These are phyloP conservation scores for Brachionus rotundiformis DNA, from an alignment of 1,140 invertebrate species.

Conservation along the genomic window DNA sequence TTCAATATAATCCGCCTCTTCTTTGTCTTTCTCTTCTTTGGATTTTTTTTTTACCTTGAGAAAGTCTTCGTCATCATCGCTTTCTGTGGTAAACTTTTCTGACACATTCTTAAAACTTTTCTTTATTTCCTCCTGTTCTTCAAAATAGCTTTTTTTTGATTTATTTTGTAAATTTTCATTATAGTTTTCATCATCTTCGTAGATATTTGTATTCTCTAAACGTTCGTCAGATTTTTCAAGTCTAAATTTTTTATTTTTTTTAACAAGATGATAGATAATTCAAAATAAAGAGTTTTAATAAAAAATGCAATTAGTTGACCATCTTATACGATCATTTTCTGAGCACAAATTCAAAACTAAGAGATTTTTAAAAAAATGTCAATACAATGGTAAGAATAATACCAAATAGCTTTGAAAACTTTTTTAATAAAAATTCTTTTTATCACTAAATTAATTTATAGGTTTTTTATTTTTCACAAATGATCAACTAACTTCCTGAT, in stretches of 20 bases:
- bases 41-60: conserved; percentile 49
- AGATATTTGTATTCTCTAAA: conserved; percentile 53
- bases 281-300: conserved; percentile 69
- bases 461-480: too few relatives aligned
- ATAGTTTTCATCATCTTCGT: conserved; percentile 52
- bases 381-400: too few relatives aligned
- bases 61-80: conserved; percentile 54
- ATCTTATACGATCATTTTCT: too few relatives aligned
- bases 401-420: too few relatives aligned
- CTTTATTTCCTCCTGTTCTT: conserved; percentile 74
- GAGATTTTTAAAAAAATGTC: neutral
- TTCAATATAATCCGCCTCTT: conserved; percentile 74
- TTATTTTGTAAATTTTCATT: conserved; percentile 51
- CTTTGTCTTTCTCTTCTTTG: conserved; percentile 61
- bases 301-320: too few relatives aligned
- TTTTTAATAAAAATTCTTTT: too few relatives aligned
- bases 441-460: too few relatives aligned
- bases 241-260: conserved; percentile 57
- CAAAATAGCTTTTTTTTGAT: conserved; percentile 65
- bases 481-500: too few relatives aligned
- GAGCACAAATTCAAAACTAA: too few relatives aligned
- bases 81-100: conserved; percentile 50
- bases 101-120: conserved; percentile 53
- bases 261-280: conserved; percentile 70
- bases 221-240: conserved; percentile 54